phyloP scores from a whole-genome alignment of 2,113 vertebrate genomes.

The Sporophila hypoxantha region DNA sequence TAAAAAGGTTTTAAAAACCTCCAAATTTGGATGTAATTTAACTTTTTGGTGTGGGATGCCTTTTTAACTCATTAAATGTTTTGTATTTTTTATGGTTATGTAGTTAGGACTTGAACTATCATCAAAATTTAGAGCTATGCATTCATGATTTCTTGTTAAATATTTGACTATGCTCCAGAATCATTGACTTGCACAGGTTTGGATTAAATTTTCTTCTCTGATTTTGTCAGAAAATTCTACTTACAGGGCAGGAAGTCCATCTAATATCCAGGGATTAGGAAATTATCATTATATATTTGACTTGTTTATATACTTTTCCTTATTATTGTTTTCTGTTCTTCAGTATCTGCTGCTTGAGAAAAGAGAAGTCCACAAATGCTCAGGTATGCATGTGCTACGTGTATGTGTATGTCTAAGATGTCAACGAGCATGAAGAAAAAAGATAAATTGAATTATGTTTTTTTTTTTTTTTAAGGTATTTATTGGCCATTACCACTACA shows the following conservation, averaged over 20 bases:
- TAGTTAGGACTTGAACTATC: neutral
- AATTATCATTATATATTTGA: neutral
- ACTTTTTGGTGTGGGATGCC: neutral
- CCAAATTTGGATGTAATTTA: neutral
- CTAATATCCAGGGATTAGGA: neutral
- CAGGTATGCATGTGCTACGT: neutral
- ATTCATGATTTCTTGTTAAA: neutral
- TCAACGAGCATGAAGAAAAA: neutral
- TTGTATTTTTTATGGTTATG: neutral
- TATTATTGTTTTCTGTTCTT: neutral
- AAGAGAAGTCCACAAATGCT: neutral
- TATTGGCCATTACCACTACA: neutral
- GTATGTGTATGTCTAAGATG: neutral
- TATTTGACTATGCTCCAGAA: neutral
- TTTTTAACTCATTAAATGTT: neutral
- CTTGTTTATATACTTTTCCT: neutral
- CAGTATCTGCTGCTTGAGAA: neutral
- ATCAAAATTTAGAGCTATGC: neutral
- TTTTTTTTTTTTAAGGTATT: neutral
- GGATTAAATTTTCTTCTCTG: neutral
- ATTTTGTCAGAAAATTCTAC: neutral
- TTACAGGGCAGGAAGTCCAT: neutral
- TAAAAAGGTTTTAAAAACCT: neutral
- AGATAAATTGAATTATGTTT: neutral
- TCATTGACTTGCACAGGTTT: neutral